Evolutionary conservation across 1,140 invertebrate genomes (phyloP), one percentile per base, ranked within the genome.

Genomic region (Drosophila seguyi): DNA sequence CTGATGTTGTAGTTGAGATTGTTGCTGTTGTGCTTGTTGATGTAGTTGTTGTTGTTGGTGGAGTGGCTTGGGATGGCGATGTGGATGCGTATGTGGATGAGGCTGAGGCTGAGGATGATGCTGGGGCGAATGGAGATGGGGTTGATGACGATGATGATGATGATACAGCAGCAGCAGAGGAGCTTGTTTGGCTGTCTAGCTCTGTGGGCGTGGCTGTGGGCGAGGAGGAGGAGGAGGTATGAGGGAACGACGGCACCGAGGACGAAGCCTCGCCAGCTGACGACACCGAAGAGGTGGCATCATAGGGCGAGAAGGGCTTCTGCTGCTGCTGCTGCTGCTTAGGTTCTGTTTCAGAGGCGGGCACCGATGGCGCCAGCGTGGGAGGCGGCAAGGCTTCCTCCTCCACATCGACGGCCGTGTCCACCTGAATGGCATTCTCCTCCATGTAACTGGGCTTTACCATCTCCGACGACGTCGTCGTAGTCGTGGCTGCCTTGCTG

Each of bases 11-110:
- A 42, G 82, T 82, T 74, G 75, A 44, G 50, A 66, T 80, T 80
- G 81, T 78, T 72, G 84, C 48, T 69, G 68, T 78, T 68, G 76
- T 62, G 75, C 53, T 74, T 59, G 74, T 71, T 58, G 82, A 61
- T 34, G 56, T 7, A 31, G 27, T 41, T 57, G 73, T 45, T 57
- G 76, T 58, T 59, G 71, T 53, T 42, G 76, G 62, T 48, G 79
- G 63, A 52, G 66, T 59, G 60, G 57, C 48, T 63, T 66, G 44
- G 53, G 61, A 48, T 62, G 60, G 25, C 7, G 42, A 53, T 65
- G 50, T 36, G 56, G 60, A 62, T 45, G 79, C 20, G 16, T 53
- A 48, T 44, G 66, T 1, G 22, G 58, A 29, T 63, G 78, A 20
- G 18, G 58, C 25, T 57, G 63, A 31, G n/a, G 57, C 27, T 52